Evolutionary conservation across 2,888 invertebrate genomes (phyloP).

Genomic region (Rutpela maculata): DNA sequence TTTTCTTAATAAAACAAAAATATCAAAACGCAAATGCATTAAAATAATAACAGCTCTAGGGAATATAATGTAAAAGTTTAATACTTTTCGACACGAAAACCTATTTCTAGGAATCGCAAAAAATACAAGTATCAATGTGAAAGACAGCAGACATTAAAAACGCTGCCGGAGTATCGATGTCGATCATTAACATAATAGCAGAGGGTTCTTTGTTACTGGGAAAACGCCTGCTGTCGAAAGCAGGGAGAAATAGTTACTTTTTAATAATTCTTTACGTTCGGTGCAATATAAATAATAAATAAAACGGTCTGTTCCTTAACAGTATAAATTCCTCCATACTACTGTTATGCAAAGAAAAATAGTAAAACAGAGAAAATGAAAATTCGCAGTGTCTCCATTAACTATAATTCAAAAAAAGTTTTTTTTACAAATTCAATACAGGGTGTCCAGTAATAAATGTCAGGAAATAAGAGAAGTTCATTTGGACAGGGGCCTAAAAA

Average conservation of each 20-base stretch:
- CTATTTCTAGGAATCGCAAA: constrained; percentile 44
- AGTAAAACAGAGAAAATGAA: no score
- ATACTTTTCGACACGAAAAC: constrained; percentile 60
- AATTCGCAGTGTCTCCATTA: no score
- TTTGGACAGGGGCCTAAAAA: no score
- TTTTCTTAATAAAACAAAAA: constrained; percentile 44
- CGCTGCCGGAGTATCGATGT: constrained; percentile 63
- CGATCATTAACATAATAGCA: constrained; percentile 66
- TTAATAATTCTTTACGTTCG: constrained; percentile 58
- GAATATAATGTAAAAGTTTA: constrained; percentile 60
- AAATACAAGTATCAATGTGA: constrained; percentile 59
- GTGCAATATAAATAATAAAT: constrained; percentile 27
- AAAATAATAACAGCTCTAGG: constrained; percentile 61
- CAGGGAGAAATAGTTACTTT: constrained; percentile 60
- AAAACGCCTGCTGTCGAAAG: constrained; percentile 62
- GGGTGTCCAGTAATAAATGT: no score
- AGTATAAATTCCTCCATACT: neutral
- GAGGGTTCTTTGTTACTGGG: constrained; percentile 60
- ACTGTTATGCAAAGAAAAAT: no score
- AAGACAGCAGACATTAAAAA: constrained; percentile 63
- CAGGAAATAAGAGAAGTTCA: no score
- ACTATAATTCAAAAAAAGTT: no score
- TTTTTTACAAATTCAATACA: no score
- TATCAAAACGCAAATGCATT: constrained; percentile 54
- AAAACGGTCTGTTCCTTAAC: neutral